Conservation (phyloP, 1,140 invertebrate species). For the Drosophila oshimai region DNA sequence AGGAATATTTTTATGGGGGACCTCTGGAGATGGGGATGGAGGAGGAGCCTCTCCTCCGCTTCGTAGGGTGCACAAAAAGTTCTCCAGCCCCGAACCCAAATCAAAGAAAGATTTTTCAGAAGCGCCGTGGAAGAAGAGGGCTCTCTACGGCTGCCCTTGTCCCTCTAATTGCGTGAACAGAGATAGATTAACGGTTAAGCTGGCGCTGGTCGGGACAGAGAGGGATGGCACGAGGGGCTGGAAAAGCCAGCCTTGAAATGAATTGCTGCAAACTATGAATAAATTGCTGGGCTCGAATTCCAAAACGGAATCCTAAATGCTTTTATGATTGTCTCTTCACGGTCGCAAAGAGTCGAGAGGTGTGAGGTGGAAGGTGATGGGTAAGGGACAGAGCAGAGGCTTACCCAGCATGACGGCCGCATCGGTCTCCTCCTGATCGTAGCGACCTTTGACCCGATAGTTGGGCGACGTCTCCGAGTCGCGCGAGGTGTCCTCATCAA, state of each 20-base stretch:
- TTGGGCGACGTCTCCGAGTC: slow-evolving; percentile 94
- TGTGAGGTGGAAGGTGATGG: slow-evolving; percentile 31
- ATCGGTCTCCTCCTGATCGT: slow-evolving; percentile 97
- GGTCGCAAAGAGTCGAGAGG: slow-evolving; percentile 59
- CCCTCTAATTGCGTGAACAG: slow-evolving; percentile 61
- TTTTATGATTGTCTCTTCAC: slow-evolving; percentile 13
- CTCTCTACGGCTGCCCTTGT: slow-evolving; percentile 11
- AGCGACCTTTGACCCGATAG: slow-evolving; percentile 88
- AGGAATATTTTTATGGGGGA: slow-evolving; percentile 20
- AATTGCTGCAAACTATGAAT: slow-evolving; percentile 68
- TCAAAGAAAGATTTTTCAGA: slow-evolving; percentile 22
- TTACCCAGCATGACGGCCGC: slow-evolving; percentile 97
- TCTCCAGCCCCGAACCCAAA: neutral
- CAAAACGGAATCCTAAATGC: neutral
- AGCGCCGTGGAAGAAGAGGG: slow-evolving; percentile 39
- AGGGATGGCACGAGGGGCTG: slow-evolving; percentile 20
- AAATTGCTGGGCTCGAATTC: slow-evolving; percentile 32
- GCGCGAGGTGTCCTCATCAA: slow-evolving; percentile 94
- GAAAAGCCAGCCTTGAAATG: slow-evolving; percentile 71
- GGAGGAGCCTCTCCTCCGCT: too few relatives aligned
- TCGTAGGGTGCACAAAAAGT: slow-evolving; percentile 19
- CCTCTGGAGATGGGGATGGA: neutral
- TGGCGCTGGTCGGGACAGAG: slow-evolving; percentile 49
- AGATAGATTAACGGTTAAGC: slow-evolving; percentile 70
- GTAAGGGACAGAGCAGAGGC: slow-evolving; percentile 17